Conservation (phyloP, 1,140 invertebrate genomes). For the Ceratosolen fusciceps region DNA sequence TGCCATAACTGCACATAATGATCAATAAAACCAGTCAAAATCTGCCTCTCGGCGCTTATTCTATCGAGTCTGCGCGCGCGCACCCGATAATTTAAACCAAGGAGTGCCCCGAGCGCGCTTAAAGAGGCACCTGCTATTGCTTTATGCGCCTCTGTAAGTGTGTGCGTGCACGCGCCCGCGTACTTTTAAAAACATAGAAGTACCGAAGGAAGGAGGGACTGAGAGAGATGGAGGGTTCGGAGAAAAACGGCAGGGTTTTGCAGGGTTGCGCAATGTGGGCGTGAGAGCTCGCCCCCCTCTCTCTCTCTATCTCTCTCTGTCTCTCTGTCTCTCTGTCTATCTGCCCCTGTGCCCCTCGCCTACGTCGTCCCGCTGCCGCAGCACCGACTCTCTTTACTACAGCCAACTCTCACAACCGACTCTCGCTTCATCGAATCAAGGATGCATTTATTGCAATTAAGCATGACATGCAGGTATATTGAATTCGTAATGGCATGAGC, state of each 20-base stretch:
- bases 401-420: background rate
- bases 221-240: background rate
- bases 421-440: constrained; percentile 7
- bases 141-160: background rate
- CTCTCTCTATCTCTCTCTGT: constrained; percentile 3
- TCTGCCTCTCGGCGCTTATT: constrained; percentile 3
- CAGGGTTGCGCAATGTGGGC: constrained; percentile 3
- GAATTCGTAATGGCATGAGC: background rate
- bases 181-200: background rate
- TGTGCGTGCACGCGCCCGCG: background rate
- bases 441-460: constrained; percentile 39
- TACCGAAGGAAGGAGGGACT: background rate
- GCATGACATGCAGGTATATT: constrained; percentile 12
- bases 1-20: constrained; percentile 28
- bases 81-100: constrained; percentile 36
- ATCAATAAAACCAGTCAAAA: constrained; percentile 21
- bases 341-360: background rate
- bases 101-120: constrained; percentile 34
- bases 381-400: too few species aligned
- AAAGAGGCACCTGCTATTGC: constrained; percentile 43
- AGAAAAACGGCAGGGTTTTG: constrained; percentile 7
- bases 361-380: background rate
- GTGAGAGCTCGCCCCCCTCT: background rate
- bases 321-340: background rate
- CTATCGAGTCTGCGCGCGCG: constrained; percentile 6